These are phyloP conservation scores for Sitta carolinensis DNA, from an alignment of 2,797 vertebrate genomes.

Conservation along the genomic window DNA sequence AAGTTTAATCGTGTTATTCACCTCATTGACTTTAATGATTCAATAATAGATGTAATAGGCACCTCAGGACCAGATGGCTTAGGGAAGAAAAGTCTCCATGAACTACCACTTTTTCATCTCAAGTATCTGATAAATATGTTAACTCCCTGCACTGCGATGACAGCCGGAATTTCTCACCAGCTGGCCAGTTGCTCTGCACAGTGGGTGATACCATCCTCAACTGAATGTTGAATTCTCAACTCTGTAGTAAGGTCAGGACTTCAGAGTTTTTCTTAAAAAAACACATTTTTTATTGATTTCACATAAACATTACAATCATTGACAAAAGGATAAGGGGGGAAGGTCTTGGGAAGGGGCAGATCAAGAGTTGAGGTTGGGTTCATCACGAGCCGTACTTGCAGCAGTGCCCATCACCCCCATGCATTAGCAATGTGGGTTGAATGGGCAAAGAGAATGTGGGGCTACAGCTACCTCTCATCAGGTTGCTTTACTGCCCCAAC, in stretches of 20 bases:
- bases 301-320: neutral
- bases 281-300: neutral
- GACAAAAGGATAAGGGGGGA: neutral
- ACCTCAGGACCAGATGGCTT: constrained; percentile 79
- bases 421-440: neutral
- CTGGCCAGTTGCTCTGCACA: constrained; percentile 69
- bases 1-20: constrained; percentile 80
- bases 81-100: constrained; percentile 60
- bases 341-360: neutral
- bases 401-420: neutral
- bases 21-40: constrained; percentile 83
- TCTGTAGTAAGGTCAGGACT: constrained; percentile 25
- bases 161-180: constrained; percentile 71
- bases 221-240: constrained; percentile 17
- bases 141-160: constrained; percentile 47
- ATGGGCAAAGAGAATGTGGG: neutral
- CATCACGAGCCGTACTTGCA: rapidly evolving
- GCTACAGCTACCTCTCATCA: neutral
- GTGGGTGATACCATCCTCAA: neutral
- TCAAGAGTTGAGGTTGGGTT: neutral
- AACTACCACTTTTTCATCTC: constrained; percentile 75
- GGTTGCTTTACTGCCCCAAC: neutral
- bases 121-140: constrained; percentile 79
- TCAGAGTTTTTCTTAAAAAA: neutral
- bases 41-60: constrained; percentile 79